These are phyloP conservation scores for Fregata magnificens DNA, from an alignment of 2,113 vertebrate genomes.

Conservation along the genomic window DNA sequence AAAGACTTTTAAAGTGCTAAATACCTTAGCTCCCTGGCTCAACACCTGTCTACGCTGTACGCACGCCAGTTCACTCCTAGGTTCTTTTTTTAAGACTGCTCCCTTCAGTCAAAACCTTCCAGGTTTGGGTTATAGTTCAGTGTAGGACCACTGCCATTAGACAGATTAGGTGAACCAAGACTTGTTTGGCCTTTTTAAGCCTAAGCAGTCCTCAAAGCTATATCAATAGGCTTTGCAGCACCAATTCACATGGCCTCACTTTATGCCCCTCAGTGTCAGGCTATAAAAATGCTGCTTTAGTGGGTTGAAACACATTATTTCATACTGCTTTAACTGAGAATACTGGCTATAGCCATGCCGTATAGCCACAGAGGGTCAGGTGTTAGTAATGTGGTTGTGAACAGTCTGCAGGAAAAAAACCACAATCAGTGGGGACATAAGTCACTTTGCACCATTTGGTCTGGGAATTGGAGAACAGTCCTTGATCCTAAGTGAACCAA, in stretches of 20 bases:
- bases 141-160: background rate
- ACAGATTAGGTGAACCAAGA: background rate
- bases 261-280: background rate
- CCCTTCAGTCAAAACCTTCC: background rate
- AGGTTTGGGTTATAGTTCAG: background rate
- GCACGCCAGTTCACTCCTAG: background rate
- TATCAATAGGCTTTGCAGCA: background rate
- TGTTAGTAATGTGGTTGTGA: background rate
- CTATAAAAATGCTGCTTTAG: background rate
- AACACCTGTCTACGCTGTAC: background rate
- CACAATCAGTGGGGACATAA: background rate
- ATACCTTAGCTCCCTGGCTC: background rate
- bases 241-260: background rate
- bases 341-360: background rate
- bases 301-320: background rate
- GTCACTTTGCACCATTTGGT: background rate
- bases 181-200: background rate
- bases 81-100: background rate
- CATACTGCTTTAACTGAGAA: background rate
- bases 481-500: background rate
- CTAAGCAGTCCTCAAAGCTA: background rate
- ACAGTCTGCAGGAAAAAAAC: background rate
- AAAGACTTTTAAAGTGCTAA: background rate
- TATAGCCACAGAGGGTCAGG: background rate
- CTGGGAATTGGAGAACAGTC: background rate